Percentiles rank a stretch among this genome's conserved stretches.
These are phyloP conservation scores for Mylabris sibirica DNA, from an alignment of 2,888 invertebrate species.

Conservation along the genomic window DNA sequence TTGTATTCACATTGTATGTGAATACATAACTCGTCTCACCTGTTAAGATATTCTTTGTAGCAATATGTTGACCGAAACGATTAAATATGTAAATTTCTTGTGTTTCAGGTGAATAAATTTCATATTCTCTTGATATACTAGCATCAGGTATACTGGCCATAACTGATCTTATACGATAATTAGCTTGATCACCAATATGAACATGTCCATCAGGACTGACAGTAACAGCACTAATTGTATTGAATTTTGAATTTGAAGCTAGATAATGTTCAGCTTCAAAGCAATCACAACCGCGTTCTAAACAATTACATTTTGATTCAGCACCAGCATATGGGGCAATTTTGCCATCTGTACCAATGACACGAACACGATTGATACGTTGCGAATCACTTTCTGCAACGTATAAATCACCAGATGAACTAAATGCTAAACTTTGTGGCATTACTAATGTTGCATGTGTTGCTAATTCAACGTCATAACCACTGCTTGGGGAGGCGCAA, in stretches of 20 bases:
- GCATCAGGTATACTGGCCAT: constrained; percentile 90
- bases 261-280: constrained; percentile 91
- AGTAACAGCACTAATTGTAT: constrained; percentile 90
- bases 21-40: constrained; percentile 93
- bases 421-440: constrained; percentile 94
- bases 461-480: constrained; percentile 85
- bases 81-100: constrained; percentile 95
- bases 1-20: constrained; percentile 95
- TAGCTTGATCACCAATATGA: constrained; percentile 95
- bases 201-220: constrained; percentile 94
- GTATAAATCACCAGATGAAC: constrained; percentile 89
- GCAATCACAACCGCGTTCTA: constrained; percentile 90
- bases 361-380: constrained; percentile 87
- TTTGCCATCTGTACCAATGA: constrained; percentile 92
- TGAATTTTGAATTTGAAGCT: constrained; percentile 92
- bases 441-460: constrained; percentile 90
- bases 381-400: constrained; percentile 97
- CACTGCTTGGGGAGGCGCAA: constrained; percentile 83
- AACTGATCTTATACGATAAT: constrained; percentile 85
- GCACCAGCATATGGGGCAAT: constrained; percentile 94
- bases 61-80: constrained; percentile 92
- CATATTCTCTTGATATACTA: constrained; percentile 84
- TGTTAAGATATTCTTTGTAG: constrained; percentile 93
- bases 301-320: constrained; percentile 92
- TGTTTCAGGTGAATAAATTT: constrained; percentile 93